Evolutionary conservation across 2,888 invertebrate genomes (phyloP).

Genomic region (Heliconius sara): DNA sequence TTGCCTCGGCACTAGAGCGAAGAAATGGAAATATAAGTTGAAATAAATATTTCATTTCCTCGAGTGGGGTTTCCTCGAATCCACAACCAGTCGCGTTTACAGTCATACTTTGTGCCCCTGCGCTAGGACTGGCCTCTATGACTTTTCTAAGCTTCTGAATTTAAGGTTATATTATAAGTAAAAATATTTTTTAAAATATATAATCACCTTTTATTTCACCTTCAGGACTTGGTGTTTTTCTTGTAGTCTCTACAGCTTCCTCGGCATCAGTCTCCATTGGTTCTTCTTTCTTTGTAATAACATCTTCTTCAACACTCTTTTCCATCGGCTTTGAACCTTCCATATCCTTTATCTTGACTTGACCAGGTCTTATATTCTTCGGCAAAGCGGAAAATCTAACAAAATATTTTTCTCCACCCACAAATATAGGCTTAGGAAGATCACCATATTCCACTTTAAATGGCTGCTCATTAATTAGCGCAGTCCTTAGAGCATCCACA

Average conservation of each 20-base stretch:
- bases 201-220: constrained; percentile 69
- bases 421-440: constrained; percentile 89
- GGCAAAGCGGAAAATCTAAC: constrained; percentile 92
- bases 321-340: constrained; percentile 73
- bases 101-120: too few relatives aligned
- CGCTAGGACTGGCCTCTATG: background rate
- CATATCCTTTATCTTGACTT: constrained; percentile 89
- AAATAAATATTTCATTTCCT: too few relatives aligned
- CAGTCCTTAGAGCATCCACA: constrained; percentile 89
- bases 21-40: too few relatives aligned
- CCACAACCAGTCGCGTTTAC: too few relatives aligned
- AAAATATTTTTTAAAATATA: background rate
- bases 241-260: constrained; percentile 53
- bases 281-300: constrained; percentile 50
- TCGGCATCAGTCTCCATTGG: constrained; percentile 63
- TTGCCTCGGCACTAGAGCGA: too few relatives aligned
- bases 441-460: constrained; percentile 93
- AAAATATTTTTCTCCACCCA: constrained; percentile 91
- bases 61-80: too few relatives aligned
- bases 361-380: constrained; percentile 88
- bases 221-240: constrained; percentile 72
- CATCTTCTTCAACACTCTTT: constrained; percentile 28
- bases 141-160: too few relatives aligned
- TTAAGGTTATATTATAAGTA: background rate
- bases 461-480: constrained; percentile 90